A percentile compares a stretch with the other conserved stretches of the same genome.
These are phyloP conservation scores for Trochalopteron elliotii DNA, from an alignment of 2,113 vertebrate genomes.

Conservation along the genomic window DNA sequence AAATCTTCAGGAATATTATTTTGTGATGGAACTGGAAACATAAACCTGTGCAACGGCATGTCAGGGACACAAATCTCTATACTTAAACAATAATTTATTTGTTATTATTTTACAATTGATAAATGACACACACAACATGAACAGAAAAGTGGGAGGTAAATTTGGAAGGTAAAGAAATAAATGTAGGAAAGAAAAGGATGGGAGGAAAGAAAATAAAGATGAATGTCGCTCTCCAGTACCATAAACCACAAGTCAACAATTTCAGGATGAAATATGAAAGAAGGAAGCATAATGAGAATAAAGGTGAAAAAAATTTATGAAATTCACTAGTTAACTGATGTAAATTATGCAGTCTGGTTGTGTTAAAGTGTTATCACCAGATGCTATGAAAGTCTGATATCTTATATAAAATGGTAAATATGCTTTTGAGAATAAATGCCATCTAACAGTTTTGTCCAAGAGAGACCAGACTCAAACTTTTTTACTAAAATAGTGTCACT, in stretches of 20 bases:
- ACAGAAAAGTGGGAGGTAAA: neutral
- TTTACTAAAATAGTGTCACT: neutral
- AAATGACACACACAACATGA: neutral
- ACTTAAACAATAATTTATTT: neutral
- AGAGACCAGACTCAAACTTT: neutral
- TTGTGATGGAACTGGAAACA: neutral
- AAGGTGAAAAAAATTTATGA: neutral
- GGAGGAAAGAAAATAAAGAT: slow-evolving; percentile 4
- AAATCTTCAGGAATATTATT: slow-evolving; percentile 5
- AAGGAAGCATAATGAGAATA: neutral
- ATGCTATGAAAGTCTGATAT: neutral
- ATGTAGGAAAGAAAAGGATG: neutral
- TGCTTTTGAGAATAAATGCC: neutral
- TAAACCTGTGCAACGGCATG: neutral
- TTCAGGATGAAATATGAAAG: neutral
- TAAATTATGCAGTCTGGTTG: neutral
- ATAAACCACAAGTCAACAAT: neutral
- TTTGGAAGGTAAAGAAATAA: neutral
- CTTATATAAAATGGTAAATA: neutral
- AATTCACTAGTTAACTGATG: neutral
- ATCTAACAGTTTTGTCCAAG: neutral
- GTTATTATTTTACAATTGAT: neutral
- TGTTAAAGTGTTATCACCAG: neutral
- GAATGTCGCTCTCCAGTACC: neutral
- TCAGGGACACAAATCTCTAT: neutral